Percentiles rank a stretch among this genome's conserved stretches.
These are phyloP conservation scores for Zelleria hepariella DNA, from an alignment of 2,888 invertebrate species.

Conservation along the genomic window DNA sequence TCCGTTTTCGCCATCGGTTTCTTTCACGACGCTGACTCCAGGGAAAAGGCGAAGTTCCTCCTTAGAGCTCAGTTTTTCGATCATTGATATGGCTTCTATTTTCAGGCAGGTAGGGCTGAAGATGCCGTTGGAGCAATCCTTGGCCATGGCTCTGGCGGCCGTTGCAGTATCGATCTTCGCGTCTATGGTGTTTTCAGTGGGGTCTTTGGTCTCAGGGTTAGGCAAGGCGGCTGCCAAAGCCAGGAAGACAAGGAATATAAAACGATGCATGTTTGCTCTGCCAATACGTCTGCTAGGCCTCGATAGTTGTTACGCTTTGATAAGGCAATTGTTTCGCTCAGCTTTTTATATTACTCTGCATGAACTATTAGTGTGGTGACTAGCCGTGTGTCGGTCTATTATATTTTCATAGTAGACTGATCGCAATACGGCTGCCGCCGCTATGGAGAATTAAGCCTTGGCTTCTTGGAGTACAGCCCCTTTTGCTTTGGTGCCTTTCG, in stretches of 20 bases:
- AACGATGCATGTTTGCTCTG: constrained; percentile 36
- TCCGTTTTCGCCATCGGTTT: constrained; percentile 57
- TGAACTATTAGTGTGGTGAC: constrained; percentile 44
- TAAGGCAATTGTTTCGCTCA: constrained; percentile 47
- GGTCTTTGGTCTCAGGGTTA: constrained; percentile 35
- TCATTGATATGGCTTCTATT: constrained; percentile 54
- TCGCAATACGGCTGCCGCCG: constrained; percentile 44
- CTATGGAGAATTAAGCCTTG: constrained; percentile 16
- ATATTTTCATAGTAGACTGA: constrained; percentile 68
- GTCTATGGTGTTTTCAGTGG: constrained; percentile 27
- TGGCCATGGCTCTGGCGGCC: constrained; percentile 40
- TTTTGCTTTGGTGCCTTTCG: background rate
- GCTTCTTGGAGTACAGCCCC: background rate
- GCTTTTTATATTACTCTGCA: constrained; percentile 61
- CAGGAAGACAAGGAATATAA: constrained; percentile 28
- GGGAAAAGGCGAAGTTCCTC: constrained; percentile 51
- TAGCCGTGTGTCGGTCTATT: constrained; percentile 46
- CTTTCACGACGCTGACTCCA: constrained; percentile 78
- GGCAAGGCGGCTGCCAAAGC: constrained; percentile 39
- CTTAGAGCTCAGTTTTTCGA: constrained; percentile 53
- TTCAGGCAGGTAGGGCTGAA: constrained; percentile 58
- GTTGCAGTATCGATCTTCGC: constrained; percentile 30
- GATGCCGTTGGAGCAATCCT: constrained; percentile 53
- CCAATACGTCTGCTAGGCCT: constrained; percentile 40
- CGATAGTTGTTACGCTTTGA: constrained; percentile 50